Evolutionary conservation across 2,888 invertebrate species (phyloP), one percentile per base, ranked within the genome.

Genomic region (Sericinus montela): DNA sequence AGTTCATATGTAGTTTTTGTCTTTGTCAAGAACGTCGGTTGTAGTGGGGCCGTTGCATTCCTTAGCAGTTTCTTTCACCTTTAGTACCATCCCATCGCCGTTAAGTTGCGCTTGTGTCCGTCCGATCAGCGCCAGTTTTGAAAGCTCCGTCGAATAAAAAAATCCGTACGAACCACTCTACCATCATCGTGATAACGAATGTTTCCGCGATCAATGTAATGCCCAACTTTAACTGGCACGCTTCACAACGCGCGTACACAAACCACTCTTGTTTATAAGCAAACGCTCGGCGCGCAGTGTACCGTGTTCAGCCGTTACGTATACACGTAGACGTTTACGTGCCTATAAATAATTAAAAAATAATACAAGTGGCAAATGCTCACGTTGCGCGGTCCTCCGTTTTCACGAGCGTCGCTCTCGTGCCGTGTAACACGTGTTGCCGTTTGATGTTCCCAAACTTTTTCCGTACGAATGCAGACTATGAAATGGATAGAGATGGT

Each of bases 401-500:
- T 56, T 57, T 59, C 63, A 58, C 62, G 57, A 35, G 45, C 34
- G 37, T 44, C 43, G 48, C 45, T 44, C 45, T 37, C 41, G 39
- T 44, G 45, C 38, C 43, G 38, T 44, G 48, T 45, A 48, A 48
- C 36, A 41, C 51, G 42, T 54, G 19, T 30, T 50, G 37, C 34
- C 41, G 40, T 54, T 57, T 46, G 40, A 57, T 58, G 59, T 49
- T 43, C 32, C 56, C 30, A 39, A 39, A 57, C 49, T 45, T 36
- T 45, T 42, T 19, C 36, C 16, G 54, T 48, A 56, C 65, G 69
- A 66, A 87, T 86, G 85, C 83, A 85, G 71, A 78, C 84, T 65
- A 79, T 86, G 69, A 86, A 85, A 69, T 86, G 80, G 79, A 84
- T 85, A 72, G 87, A 86, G 62, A 85, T 87, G 87, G 85, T 86